Evolutionary conservation across 2,113 vertebrate genomes (phyloP), one percentile per base, ranked within the genome.

Genomic region (Zingel zingel): DNA sequence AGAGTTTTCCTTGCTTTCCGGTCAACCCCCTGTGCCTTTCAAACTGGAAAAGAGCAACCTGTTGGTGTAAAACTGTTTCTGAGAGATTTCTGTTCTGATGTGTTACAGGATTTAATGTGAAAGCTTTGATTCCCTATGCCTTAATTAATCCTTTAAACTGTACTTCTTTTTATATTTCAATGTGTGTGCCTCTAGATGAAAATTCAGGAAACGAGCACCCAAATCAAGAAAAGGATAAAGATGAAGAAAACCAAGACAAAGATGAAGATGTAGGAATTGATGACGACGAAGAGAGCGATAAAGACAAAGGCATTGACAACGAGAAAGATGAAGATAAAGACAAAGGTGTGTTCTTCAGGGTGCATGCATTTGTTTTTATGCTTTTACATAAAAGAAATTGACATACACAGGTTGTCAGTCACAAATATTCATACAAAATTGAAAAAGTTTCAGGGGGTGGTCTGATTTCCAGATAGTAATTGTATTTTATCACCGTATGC

Each of bases 111-210:
- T 83, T 64, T 70, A 48, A 81, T 85, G 76, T 65, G 57, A 85
- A 75, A 25, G 36, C n/a, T 80, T 79, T 74, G 51, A 86, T 71
- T 86, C 23, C 1, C 10, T 14, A 1, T 50, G 63, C 62, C 74
- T 39, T 16, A 77, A 59, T 87, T 58, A 67, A 65, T 86, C 54
- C 72, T 68, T 81, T 57, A 65, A 54, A 77, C 54, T 39, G 7
- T 47, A 1, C 11, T 74, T 54, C 14, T 67, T 76, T 66, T 67
- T 50, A 25, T 51, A 9, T 81, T 72, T 68, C 53, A 18, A 36
- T 72, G 50, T 78, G 39, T 82, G 12, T 63, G 11, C 71, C 59
- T 62, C n/a, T 74, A 93, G 93, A 88, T n/a, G 89, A 89, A 25
- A 86, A 79, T 63, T 53, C 58, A 9, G 78, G 27, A 73, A 79